Percentiles rank a stretch among this genome's conserved stretches.
Conservation (phyloP, 2,797 vertebrate genomes). For the Labeo calbasu region DNA sequence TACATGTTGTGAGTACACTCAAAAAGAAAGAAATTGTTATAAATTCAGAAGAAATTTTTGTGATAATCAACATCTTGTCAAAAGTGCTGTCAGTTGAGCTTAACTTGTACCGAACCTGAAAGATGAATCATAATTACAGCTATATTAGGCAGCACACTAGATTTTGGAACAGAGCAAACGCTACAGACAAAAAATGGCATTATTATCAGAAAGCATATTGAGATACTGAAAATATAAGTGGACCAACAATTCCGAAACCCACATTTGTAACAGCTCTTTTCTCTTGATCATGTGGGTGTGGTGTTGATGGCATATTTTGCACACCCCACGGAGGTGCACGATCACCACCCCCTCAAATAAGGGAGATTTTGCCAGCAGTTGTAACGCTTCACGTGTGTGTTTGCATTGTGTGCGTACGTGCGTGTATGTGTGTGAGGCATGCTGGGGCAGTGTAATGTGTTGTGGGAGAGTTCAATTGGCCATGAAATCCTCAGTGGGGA, state of each 20-base stretch:
- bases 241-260: conserved; percentile 8
- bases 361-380: conserved; percentile 31
- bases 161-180: not conserved
- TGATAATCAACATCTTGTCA: not conserved
- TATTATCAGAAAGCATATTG: conserved; percentile 12
- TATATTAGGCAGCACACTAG: not conserved
- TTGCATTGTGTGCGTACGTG: conserved; percentile 21
- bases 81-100: not conserved
- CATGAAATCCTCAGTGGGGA: conserved; percentile 64
- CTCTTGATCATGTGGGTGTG: conserved; percentile 22
- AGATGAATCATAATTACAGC: not conserved
- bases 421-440: conserved; percentile 21
- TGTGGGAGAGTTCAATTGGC: conserved; percentile 58
- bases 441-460: conserved; percentile 49
- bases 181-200: not conserved
- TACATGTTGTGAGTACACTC: not conserved
- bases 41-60: not conserved
- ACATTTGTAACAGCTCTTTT: conserved; percentile 17
- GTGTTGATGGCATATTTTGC: conserved; percentile 34
- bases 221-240: not conserved
- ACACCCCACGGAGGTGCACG: conserved; percentile 27
- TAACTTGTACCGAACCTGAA: not conserved
- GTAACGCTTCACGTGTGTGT: conserved; percentile 33
- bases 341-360: conserved; percentile 35
- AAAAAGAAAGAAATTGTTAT: not conserved